Evolutionary conservation across 2,797 vertebrate genomes (phyloP), one percentile per base, ranked within the genome.

Genomic region (Sebastolobus alascanus): DNA sequence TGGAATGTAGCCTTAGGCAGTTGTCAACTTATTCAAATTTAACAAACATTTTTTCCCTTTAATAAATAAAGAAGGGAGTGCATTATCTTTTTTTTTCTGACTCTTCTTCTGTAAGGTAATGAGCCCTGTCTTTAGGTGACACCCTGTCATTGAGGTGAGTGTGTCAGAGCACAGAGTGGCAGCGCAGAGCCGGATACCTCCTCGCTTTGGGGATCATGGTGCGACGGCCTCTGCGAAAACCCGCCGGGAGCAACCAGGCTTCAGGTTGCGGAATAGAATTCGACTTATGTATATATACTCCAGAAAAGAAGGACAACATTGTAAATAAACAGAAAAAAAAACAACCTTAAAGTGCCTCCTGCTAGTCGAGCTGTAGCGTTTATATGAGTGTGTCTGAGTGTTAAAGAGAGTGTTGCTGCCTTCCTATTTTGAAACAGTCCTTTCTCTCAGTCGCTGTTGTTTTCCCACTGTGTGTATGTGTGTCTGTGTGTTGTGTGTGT

Each of bases 341-440:
- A 79, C 67, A 75, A 11, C n/a, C 61, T 76, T 87, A 86, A 93
- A 89, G 90, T 93, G 88, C 86, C 83, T 90, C 72, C 84, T 82
- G 75, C 78, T 82, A 73, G 66, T 87, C 58, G 52, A 80, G 79
- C 75, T 82, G 70, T 70, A 67, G 66, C 12, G 59, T 82, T 78
- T 64, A 67, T 79, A 56, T 73, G 31, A 50, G 10, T 25, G 68
- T 55, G 64, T 70, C 33, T 38, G 54, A 55, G 56, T 54, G 40
- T 37, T 79, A 43, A 43, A 43, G 40, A 69, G 83, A 81, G 83
- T 67, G 69, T 58, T 52, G 85, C 85, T 82, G 86, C 82, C 73
- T 89, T 90, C 83, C 71, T 20, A 63, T 73, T 80, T 79, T 75
- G 11, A 84, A 82, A 90, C 80, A 90, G 90, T 93, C 89, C 35